Evolutionary conservation across 1,140 invertebrate genomes (phyloP).

Genomic region (Yoshiicerus persimilis): DNA sequence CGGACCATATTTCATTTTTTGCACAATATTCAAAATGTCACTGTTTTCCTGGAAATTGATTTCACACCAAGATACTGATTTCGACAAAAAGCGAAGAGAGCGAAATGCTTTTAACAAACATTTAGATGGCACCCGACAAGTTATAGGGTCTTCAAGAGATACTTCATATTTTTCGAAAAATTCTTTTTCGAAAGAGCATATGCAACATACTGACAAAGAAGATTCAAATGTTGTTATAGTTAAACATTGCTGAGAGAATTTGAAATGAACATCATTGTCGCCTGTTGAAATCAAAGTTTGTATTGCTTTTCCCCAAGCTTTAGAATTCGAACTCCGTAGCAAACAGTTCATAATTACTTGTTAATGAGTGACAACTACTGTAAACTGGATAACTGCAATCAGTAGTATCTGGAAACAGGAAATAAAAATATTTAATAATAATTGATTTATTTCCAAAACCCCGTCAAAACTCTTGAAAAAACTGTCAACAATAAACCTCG

Average conservation of each 20-base stretch:
- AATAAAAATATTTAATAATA: no score
- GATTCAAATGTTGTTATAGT: slow-evolving; percentile 25
- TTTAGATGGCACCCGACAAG: slow-evolving; percentile 28
- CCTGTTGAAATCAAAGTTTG: slow-evolving; percentile 10
- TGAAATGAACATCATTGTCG: slow-evolving; percentile 36
- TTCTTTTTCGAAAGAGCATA: background rate
- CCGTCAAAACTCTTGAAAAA: no score
- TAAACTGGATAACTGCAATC: no score
- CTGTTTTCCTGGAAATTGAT: background rate
- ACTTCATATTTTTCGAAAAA: slow-evolving; percentile 30
- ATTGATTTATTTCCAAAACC: no score
- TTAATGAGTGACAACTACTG: no score
- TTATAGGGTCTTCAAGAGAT: no score
- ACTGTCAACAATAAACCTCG: no score
- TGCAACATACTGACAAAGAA: background rate
- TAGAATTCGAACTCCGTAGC: no score
- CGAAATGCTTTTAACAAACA: slow-evolving; percentile 45
- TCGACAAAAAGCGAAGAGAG: slow-evolving; percentile 28
- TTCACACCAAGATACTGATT: slow-evolving; percentile 13
- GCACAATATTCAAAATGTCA: background rate
- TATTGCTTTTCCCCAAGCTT: slow-evolving; percentile 37
- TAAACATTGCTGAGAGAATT: background rate
- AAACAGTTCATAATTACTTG: no score
- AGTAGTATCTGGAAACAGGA: no score
- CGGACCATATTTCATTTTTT: background rate